These are phyloP conservation scores for Pampusana beccarii DNA, from an alignment of 2,113 vertebrate genomes.

Conservation along the genomic window DNA sequence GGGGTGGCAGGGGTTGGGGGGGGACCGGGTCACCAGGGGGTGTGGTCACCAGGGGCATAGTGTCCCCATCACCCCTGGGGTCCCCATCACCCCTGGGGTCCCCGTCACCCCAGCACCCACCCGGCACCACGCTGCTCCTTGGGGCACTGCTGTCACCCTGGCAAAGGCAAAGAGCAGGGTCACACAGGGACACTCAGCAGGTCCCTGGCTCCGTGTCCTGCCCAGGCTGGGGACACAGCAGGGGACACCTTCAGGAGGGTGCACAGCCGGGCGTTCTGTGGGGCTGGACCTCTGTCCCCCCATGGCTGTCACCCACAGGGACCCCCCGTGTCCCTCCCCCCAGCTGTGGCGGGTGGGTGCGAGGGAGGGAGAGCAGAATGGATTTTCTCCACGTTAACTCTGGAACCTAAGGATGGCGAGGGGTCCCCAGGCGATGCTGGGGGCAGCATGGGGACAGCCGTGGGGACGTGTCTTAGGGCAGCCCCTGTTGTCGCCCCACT, in stretches of 20 bases:
- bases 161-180: background rate
- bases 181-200: accelerated
- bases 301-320: background rate
- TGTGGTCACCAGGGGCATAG: too few species aligned
- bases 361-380: background rate
- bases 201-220: background rate
- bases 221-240: accelerated
- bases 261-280: background rate
- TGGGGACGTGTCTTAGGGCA: background rate
- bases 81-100: background rate
- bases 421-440: background rate
- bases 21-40: background rate
- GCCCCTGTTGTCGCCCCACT: background rate
- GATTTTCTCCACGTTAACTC: background rate
- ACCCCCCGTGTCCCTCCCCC: accelerated
- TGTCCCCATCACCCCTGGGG: background rate
- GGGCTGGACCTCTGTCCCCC: background rate
- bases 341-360: background rate
- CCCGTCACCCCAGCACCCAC: background rate
- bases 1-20: background rate
- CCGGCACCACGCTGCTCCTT: background rate
- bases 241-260: background rate
- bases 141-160: background rate
- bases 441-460: background rate
- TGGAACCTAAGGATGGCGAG: background rate